These are phyloP conservation scores for Sarcophaga rosellei DNA, from an alignment of 2,888 invertebrate genomes.

Conservation along the genomic window DNA sequence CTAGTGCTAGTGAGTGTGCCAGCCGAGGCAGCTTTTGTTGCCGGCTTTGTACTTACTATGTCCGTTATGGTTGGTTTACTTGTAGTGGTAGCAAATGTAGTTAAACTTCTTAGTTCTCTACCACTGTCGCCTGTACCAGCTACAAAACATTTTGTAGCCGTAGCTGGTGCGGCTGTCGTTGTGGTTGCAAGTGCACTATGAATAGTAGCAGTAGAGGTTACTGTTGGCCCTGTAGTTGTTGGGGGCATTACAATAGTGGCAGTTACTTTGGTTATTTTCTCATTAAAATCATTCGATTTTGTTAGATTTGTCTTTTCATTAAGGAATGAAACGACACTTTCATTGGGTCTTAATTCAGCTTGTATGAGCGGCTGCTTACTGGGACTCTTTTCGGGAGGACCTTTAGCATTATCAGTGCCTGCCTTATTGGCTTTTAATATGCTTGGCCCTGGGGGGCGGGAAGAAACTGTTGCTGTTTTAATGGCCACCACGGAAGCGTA, in stretches of 20 bases:
- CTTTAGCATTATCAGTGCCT: slow-evolving; percentile 54
- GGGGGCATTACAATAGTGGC: slow-evolving; percentile 67
- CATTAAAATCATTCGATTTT: slow-evolving; percentile 46
- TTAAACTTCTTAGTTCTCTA: slow-evolving; percentile 75
- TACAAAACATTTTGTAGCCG: slow-evolving; percentile 71
- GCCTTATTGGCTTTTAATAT: slow-evolving; percentile 80
- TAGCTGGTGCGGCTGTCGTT: slow-evolving; percentile 56
- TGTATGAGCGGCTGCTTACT: slow-evolving; percentile 77
- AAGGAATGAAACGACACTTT: slow-evolving; percentile 73
- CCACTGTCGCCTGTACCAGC: slow-evolving; percentile 77
- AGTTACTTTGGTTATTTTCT: slow-evolving; percentile 69
- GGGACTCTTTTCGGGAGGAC: slow-evolving; percentile 71
- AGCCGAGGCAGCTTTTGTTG: slow-evolving; percentile 22
- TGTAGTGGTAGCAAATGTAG: slow-evolving; percentile 73
- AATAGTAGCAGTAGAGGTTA: slow-evolving; percentile 45
- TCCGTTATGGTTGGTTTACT: slow-evolving; percentile 54
- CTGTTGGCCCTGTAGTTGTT: slow-evolving; percentile 28
- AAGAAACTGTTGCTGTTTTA: slow-evolving; percentile 68
- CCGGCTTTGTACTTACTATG: slow-evolving; percentile 47
- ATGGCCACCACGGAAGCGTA: slow-evolving; percentile 77
- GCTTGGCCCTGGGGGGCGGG: slow-evolving; percentile 79
- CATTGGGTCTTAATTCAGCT: slow-evolving; percentile 71
- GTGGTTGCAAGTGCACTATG: slow-evolving; percentile 63
- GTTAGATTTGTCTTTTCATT: slow-evolving; percentile 66
- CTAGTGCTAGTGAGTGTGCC: slow-evolving; percentile 30